Base-by-base conservation (phyloP, 2,113 vertebrate genomes). In the Phoenicopterus ruber region DNA sequence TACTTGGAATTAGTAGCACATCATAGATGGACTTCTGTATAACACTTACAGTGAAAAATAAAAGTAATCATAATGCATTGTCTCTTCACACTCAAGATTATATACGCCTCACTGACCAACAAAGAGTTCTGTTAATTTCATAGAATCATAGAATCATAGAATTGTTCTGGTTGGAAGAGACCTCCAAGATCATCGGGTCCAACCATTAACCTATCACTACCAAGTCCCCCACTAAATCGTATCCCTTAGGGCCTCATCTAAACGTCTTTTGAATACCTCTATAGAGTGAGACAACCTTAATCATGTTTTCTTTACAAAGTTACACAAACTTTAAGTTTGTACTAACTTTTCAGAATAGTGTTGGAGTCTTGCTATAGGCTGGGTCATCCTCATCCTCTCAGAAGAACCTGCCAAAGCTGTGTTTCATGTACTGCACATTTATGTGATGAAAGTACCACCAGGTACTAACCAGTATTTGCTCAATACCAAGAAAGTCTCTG, bases 51-150 rank as follows among this genome's bases (percentile, higher is more conserved):
- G 16, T 40, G 42, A 71, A 79, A 76, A 82, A 32, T 19, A 65
- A 19, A 84, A 73, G 8, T 38, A 46, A 62, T 52, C 49, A 44
- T 76, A 67, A 67, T 13, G 8, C 15, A 34, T n/a, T 47, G 2
- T 28, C 9, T 66, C 61, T 71, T 52, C 47, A 31, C 22, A 47
- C 6, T 59, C 14, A 34, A 55, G 10, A 67, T 62, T 74, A 87
- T 34, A 52, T 21, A 62, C 0, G 0, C 11, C n/a, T 61, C 47
- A 40, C 9, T 65, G 22, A 84, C 12, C 31, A 40, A 31, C 4
- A 86, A 38, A 70, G 29, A 25, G 2, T 47, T 82, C 2, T 65
- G 40, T 50, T 93, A 47, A 76, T 52, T 90, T 70, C n/a, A n/a
- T n/a, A n/a, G n/a, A n/a, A n/a, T n/a, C n/a, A n/a, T n/a, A n/a